Conservation (phyloP, 2,888 invertebrate genomes). For the Calephelis perditalis region DNA sequence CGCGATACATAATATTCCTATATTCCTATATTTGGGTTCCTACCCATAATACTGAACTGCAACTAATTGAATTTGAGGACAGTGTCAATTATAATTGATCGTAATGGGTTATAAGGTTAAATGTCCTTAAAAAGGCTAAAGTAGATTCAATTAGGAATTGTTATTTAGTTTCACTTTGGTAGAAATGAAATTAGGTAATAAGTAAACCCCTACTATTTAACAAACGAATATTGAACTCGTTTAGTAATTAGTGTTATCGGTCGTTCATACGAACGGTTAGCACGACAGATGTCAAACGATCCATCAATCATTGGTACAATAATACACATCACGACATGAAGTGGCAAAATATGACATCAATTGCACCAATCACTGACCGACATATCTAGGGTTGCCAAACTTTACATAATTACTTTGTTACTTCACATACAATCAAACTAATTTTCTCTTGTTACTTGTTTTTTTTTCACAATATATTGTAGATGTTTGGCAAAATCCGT, state of each 20-base stretch:
- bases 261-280: slow-evolving; percentile 35
- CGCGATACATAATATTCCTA: too few relatives aligned
- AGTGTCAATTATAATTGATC: too few relatives aligned
- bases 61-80: too few relatives aligned
- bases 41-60: too few relatives aligned
- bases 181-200: background rate
- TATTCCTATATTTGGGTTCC: too few relatives aligned
- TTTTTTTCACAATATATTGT: too few relatives aligned
- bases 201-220: background rate
- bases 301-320: slow-evolving; percentile 53
- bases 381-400: slow-evolving; percentile 17
- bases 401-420: background rate
- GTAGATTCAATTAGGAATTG: too few relatives aligned
- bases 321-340: slow-evolving; percentile 34
- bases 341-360: slow-evolving; percentile 30
- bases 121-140: too few relatives aligned
- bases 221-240: slow-evolving; percentile 4
- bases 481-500: too few relatives aligned
- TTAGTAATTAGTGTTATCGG: slow-evolving; percentile 7
- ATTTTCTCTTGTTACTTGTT: too few relatives aligned
- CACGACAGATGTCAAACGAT: slow-evolving; percentile 60
- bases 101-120: too few relatives aligned
- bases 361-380: slow-evolving; percentile 34
- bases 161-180: background rate
- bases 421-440: too few relatives aligned